Conservation (phyloP, 2,888 invertebrate genomes). For the Mesorhabditis spiculigera region DNA sequence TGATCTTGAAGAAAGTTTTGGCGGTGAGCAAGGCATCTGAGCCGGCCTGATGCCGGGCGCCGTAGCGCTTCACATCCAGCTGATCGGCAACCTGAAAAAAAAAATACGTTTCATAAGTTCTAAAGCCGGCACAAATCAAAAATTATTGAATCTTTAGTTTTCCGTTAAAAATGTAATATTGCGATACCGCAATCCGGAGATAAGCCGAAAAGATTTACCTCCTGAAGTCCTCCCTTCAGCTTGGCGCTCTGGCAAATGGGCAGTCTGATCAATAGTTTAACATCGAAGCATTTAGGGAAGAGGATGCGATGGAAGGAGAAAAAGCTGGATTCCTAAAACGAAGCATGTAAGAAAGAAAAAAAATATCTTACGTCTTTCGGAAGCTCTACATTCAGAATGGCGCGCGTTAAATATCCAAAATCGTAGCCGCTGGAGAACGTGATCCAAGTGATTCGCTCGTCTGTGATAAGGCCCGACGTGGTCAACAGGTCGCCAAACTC, state of each 20-base stretch:
- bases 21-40: conserved; percentile 96
- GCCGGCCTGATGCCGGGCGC: conserved; percentile 70
- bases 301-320: conserved; percentile 78
- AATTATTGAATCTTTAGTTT: background rate
- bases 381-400: conserved; percentile 85
- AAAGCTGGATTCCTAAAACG: conserved; percentile 67
- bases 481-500: conserved; percentile 96
- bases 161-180: background rate
- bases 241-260: conserved; percentile 64
- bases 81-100: conserved; percentile 71
- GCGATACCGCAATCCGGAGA: background rate
- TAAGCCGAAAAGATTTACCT: conserved; percentile 67
- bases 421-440: conserved; percentile 98
- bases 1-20: conserved; percentile 98
- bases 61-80: conserved; percentile 60
- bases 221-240: conserved; percentile 95
- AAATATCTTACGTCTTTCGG: conserved; percentile 79
- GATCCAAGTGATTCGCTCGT: conserved; percentile 94
- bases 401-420: conserved; percentile 92
- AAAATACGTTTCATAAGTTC: background rate
- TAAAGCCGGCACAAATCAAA: background rate
- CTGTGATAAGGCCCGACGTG: conserved; percentile 91
- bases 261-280: conserved; percentile 39
- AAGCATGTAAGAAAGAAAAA: background rate
- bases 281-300: conserved; percentile 25